Conservation (phyloP, 2,113 vertebrate genomes). For the Etheostoma cragini region DNA sequence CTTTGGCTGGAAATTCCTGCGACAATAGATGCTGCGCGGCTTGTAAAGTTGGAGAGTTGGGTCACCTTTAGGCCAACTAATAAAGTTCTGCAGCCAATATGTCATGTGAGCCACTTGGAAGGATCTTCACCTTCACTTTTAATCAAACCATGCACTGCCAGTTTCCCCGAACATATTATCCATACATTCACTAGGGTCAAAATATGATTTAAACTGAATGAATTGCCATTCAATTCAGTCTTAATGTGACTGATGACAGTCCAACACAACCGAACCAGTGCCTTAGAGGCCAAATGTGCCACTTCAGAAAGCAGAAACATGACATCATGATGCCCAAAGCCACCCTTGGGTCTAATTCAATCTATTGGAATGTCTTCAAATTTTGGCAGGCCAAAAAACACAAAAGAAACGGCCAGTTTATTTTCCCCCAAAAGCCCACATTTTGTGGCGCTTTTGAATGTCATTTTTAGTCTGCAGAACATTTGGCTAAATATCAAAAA, state of each 20-base stretch:
- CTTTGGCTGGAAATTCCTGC: conserved; percentile 46
- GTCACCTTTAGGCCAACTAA: conserved; percentile 15
- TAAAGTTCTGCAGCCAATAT: conserved; percentile 18
- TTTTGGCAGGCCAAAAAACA: conserved; percentile 33
- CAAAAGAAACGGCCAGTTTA: conserved; percentile 22
- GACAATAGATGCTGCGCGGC: conserved; percentile 8
- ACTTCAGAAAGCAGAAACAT: conserved; percentile 52
- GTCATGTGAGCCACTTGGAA: conserved; percentile 35
- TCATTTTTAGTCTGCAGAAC: conserved; percentile 28
- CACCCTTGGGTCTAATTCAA: conserved; percentile 47
- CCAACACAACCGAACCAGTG: conserved; percentile 8
- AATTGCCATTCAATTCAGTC: conserved; percentile 6
- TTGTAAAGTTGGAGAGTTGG: not conserved
- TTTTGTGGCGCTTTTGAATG: conserved; percentile 22
- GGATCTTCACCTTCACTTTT: not conserved
- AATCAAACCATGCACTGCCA: not conserved
- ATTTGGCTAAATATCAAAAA: conserved; percentile 23
- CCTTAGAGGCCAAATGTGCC: conserved; percentile 28
- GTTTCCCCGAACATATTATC: not conserved
- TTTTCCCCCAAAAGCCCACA: conserved; percentile 35
- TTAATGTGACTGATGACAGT: conserved; percentile 23
- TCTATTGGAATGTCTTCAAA: conserved; percentile 43
- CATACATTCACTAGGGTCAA: not conserved
- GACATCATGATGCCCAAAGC: conserved; percentile 54
- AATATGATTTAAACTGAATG: conserved; percentile 24